Base-by-base conservation (phyloP, 2,888 invertebrate genomes). In the Eristalis intricaria region DNA sequence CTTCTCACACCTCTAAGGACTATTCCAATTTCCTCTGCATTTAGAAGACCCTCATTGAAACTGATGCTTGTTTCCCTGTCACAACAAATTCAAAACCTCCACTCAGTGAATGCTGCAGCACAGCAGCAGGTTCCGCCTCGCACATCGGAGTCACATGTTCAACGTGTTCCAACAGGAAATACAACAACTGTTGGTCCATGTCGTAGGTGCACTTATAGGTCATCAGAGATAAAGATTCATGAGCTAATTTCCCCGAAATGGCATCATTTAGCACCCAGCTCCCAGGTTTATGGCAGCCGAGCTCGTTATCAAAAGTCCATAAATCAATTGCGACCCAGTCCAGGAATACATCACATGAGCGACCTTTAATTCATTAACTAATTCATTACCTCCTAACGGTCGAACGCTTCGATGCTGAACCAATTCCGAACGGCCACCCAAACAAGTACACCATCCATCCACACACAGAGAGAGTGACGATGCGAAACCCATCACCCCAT, bases 321-420 rank as follows among this genome's bases (percentile, higher is more conserved):
- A 50, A 50, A 50, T 50, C 50, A 50, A 50, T 50, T 50, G 19
- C 50, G 19, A 19, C 19, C 19, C 50, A 19, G 19, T 50, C 50
- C 50, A 50, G 50, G 7, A 19, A 50, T 50, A 50, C n/a, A 19
- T 50, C 50, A 50, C 50, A 19, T 50, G 50, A 50, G 50, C 50
- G 50, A 63, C 60, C 69, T 50, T 23, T 15, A 56, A 69, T 69
- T 19, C 61, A 69, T 63, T 63, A 56, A 69, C 63, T 11, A 77
- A 76, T 8, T 60, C 13, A 61, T 43, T 61, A 60, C 29, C 11
- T 26, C 4, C 13, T 50, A 69, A 61, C 43, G 10, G 13, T 50
- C n/a, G 32, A 74, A 35, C 74, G 10, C 50, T 74, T 56, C 64
- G 64, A 74, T 65, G 56, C 50, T 11, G 23, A 63, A 35, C 26